A percentile compares a stretch with the other conserved stretches of the same genome.
Conservation (phyloP, 2,888 invertebrate species). For the Agrotis exclamationis region DNA sequence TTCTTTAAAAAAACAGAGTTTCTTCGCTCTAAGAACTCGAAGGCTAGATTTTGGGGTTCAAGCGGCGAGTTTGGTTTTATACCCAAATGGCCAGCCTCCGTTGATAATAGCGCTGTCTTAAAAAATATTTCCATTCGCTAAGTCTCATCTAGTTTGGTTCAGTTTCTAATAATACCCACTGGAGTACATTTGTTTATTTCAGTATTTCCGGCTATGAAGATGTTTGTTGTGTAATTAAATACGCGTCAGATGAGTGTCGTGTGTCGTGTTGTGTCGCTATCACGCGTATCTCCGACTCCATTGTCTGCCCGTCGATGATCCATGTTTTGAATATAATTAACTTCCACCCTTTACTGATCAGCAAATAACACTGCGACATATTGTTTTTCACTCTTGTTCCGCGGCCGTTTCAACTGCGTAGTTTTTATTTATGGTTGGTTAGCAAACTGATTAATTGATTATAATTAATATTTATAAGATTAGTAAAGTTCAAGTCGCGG, state of each 20-base stretch:
- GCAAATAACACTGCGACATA: conserved; percentile 58
- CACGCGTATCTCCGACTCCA: conserved; percentile 53
- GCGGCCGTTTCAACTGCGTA: conserved; percentile 35
- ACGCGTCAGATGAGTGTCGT: conserved; percentile 39
- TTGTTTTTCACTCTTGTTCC: conserved; percentile 62
- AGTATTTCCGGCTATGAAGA: conserved; percentile 47
- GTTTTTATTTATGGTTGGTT: conserved; percentile 31
- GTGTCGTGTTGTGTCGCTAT: conserved; percentile 25
- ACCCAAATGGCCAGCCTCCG: too few relatives aligned
- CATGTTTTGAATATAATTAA: conserved; percentile 64
- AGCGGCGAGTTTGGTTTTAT: neutral
- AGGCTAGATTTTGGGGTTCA: neutral
- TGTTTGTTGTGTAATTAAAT: conserved; percentile 38
- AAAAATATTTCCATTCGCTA: neutral
- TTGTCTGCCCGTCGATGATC: conserved; percentile 74
- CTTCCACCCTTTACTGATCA: conserved; percentile 62
- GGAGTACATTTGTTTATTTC: conserved; percentile 32
- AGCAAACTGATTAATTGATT: conserved; percentile 33
- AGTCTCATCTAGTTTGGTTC: conserved; percentile 29
- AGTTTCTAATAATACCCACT: conserved; percentile 39
- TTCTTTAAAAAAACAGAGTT: too few relatives aligned
- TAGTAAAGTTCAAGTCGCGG: conserved; percentile 38
- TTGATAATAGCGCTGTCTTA: neutral
- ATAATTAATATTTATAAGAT: conserved; percentile 51
- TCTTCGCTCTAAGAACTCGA: too few relatives aligned